Evolutionary conservation across 2,113 vertebrate species (phyloP).

Genomic region (Myotis davidii): DNA sequence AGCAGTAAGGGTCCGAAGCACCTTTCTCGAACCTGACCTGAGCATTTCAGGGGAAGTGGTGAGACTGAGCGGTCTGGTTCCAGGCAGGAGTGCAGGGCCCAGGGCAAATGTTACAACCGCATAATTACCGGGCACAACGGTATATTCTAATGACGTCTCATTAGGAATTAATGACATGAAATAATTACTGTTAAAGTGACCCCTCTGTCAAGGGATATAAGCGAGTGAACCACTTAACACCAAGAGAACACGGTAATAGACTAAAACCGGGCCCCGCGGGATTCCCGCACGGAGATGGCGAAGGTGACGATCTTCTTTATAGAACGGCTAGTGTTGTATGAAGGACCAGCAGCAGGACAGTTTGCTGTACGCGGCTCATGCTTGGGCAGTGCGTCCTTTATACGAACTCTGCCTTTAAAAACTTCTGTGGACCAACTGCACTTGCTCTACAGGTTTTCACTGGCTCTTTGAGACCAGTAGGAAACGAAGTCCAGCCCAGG

Average conservation of each 20-base stretch:
- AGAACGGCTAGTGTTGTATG: rapidly evolving
- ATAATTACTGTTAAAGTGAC: constrained; percentile 52
- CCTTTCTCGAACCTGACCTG: neutral
- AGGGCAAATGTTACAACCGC: neutral
- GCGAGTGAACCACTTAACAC: neutral
- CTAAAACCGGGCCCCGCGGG: neutral
- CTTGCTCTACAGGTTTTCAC: neutral
- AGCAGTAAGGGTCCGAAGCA: neutral
- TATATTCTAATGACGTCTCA: neutral
- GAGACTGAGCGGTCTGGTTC: neutral
- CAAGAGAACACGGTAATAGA: neutral
- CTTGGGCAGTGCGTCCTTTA: neutral
- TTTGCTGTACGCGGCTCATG: neutral
- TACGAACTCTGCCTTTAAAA: neutral
- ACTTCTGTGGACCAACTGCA: neutral
- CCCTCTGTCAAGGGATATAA: constrained; percentile 43
- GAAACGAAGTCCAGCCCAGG: neutral
- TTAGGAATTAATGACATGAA: constrained; percentile 45
- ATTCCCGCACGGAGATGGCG: neutral
- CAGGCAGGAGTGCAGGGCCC: neutral
- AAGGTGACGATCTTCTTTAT: neutral
- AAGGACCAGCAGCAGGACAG: neutral
- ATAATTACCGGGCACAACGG: neutral
- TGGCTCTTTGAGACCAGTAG: neutral
- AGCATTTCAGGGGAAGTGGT: neutral